Evolutionary conservation across 1,140 invertebrate species (phyloP), one percentile per base, ranked within the genome.

Genomic region (Ostrea edulis): DNA sequence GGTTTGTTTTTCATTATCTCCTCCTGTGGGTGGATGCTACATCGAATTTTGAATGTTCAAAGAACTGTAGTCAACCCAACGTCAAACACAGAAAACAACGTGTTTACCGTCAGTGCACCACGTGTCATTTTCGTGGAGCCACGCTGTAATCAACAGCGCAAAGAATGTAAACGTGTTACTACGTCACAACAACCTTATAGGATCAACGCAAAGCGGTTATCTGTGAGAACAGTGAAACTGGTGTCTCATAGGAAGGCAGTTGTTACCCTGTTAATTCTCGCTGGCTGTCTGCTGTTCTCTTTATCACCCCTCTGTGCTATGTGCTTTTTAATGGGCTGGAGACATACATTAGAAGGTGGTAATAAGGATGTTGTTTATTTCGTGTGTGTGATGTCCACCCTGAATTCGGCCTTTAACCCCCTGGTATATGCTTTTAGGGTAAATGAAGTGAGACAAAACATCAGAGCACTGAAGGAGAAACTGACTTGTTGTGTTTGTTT

Each of bases 371-470:
- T 25, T 7, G 29, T 77, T 29, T 77, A 77, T 29, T 77, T 77
- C 5, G 68, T 77, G 9, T 44, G 68, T 35, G 68, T 77, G 7
- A 29, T 65, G 29, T 54, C 81, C 0, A 87, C n/a, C 20, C 29
- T 87, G 11, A 82, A 87, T 62, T 87, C 86, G 22, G 86, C 77
- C 12, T 25, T 82, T 12, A 87, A 87, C 29, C 86, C 86, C 3
- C 29, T 87, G 12, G 82, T 87, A n/a, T 87, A 87, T 83, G 86
- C 86, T 11, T 87, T 87, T 20, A 25, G 86, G 51, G 82, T 87
- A 22, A n/a, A 87, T 29, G 86, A 87, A 65, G 86, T 87, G n/a
- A 81, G 55, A 52, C 25, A 82, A 55, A 62, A 22, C 20, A 8
- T 87, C 8, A 22, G 81, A 62, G 22, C 35, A 14, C 51, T 58